Conservation (phyloP, 2,888 invertebrate genomes). For the Trichacis sp. region DNA sequence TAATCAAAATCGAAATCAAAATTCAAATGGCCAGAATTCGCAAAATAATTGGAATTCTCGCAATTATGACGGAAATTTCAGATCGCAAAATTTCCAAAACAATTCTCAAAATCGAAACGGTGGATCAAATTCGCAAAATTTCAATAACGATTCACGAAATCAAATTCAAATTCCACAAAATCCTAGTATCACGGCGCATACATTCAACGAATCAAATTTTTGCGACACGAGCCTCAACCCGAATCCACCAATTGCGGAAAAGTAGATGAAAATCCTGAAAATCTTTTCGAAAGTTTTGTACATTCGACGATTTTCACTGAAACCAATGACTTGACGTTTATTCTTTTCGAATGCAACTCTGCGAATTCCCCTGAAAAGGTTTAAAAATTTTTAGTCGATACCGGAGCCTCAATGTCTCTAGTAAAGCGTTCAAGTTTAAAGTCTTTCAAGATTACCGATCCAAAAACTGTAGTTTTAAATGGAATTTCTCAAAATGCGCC, state of each 20-base stretch:
- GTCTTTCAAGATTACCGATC: slow-evolving; percentile 4
- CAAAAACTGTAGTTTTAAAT: slow-evolving; percentile 16
- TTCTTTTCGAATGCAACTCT: background rate
- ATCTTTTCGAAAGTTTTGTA: background rate
- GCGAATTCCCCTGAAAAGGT: slow-evolving; percentile 3
- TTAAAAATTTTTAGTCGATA: slow-evolving; percentile 20
- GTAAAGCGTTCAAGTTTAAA: slow-evolving; percentile 16
- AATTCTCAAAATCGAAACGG: background rate
- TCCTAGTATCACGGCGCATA: too few relatives aligned
- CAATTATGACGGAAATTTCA: too few relatives aligned
- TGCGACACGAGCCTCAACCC: background rate
- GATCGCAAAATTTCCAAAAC: too few relatives aligned
- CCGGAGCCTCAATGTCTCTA: slow-evolving; percentile 24
- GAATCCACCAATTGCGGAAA: background rate
- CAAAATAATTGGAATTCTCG: too few relatives aligned
- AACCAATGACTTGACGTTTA: background rate
- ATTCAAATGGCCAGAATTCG: background rate
- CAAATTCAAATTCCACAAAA: too few relatives aligned
- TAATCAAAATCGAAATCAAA: background rate
- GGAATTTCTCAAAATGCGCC: slow-evolving; percentile 19
- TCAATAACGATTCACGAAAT: too few relatives aligned
- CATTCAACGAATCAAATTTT: too few relatives aligned
- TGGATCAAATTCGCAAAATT: background rate
- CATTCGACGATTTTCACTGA: background rate
- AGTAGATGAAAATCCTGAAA: background rate